Evolutionary conservation across 2,113 vertebrate genomes (phyloP).

Genomic region (Cyphomyrus plagiostoma): DNA sequence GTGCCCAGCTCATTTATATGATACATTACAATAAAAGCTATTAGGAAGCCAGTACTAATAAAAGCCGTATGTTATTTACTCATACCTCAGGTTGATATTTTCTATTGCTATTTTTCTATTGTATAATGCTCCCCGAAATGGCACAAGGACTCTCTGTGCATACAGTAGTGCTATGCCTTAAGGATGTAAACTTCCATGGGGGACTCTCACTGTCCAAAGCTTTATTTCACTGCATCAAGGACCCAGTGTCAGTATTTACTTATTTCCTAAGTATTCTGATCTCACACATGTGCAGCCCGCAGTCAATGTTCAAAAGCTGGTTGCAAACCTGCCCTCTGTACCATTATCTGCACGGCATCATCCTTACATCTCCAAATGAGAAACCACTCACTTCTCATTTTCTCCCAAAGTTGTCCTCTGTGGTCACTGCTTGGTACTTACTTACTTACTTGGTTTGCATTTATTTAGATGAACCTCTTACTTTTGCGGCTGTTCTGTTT

Average conservation of each 20-base stretch:
- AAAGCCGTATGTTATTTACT: neutral
- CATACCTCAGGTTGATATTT: neutral
- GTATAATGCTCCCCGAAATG: neutral
- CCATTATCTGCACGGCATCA: neutral
- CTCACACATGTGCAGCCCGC: neutral
- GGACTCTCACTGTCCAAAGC: neutral
- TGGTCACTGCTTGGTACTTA: constrained; percentile 3
- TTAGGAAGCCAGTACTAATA: neutral
- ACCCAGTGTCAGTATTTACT: neutral
- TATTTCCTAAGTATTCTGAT: neutral
- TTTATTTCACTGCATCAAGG: neutral
- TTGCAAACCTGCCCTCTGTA: neutral
- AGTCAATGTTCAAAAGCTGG: neutral
- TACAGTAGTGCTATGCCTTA: neutral
- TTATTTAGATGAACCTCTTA: neutral
- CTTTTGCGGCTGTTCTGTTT: constrained; percentile 8
- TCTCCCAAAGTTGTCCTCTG: neutral
- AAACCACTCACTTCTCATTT: neutral
- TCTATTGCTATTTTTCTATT: neutral
- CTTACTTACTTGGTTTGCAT: neutral
- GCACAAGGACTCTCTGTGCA: neutral
- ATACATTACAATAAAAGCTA: neutral
- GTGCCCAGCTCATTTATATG: neutral
- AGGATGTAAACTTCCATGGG: neutral
- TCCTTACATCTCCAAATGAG: neutral